Percentiles rank a stretch among this genome's conserved stretches.
These are phyloP conservation scores for Galemys pyrenaicus DNA, from an alignment of 2,113 vertebrate species.

Conservation along the genomic window DNA sequence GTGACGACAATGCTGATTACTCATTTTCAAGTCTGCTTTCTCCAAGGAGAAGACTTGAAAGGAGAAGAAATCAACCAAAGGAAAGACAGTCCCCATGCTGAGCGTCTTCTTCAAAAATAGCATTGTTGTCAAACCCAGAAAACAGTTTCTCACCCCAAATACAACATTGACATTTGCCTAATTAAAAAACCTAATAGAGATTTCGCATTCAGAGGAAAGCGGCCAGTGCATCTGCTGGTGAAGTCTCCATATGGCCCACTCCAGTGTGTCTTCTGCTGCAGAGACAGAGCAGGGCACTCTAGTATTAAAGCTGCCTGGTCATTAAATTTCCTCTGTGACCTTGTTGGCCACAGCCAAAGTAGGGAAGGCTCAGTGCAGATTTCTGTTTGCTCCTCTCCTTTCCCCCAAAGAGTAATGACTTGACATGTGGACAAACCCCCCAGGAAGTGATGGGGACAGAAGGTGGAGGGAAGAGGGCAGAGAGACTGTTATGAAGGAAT, in stretches of 20 bases:
- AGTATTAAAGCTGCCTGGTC: constrained; percentile 35
- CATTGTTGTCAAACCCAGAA: constrained; percentile 63
- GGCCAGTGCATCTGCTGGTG: constrained; percentile 43
- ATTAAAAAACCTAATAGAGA: constrained; percentile 74
- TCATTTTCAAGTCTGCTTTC: background rate
- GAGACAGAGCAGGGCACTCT: constrained; percentile 9
- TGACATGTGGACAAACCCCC: background rate
- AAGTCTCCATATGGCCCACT: constrained; percentile 56
- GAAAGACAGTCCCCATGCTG: background rate
- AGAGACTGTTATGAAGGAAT: background rate
- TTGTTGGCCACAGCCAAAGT: background rate
- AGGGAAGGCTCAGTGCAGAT: background rate
- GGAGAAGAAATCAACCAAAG: background rate
- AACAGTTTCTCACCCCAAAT: constrained; percentile 60
- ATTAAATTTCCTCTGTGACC: constrained; percentile 18
- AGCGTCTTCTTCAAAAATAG: constrained; percentile 42
- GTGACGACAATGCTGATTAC: background rate
- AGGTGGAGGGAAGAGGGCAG: background rate
- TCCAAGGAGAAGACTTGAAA: background rate
- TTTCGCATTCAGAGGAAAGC: constrained; percentile 62
- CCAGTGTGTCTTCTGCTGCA: background rate
- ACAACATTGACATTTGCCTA: constrained; percentile 73
- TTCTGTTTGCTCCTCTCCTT: background rate
- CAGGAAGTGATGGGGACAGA: background rate
- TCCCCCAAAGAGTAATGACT: background rate